Base-by-base conservation (phyloP, 1,140 invertebrate genomes). In the Papilio xuthus region DNA sequence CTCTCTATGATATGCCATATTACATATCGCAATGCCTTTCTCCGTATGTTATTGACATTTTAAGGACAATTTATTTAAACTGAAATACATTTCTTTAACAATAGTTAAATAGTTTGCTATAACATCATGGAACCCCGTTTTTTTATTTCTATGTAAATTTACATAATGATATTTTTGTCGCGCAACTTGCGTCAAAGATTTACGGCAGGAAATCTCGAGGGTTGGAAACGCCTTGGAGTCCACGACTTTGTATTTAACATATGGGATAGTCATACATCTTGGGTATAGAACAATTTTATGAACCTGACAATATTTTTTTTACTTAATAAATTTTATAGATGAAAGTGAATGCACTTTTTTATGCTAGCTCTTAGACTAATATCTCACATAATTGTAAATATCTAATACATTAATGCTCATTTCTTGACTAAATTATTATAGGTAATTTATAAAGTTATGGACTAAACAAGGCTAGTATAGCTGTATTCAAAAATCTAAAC, bases 81-180 rank as follows among this genome's bases (percentile, higher is more conserved):
- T 77, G 78, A 50, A 69, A 71, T 79, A 77, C 70, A 77, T 74
- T 82, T 78, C 77, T 81, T 56, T 81, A 13, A 23, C 10, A 23
- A 23, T 23, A 6, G 26, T 60, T 60, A 26, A 60, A 60, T 60
- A 23, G 53, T 56, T 26, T 60, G 23, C 23, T 60, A 23, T 12
- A 4, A 60, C 10, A 60, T 15, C 15, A 18, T 6, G 4, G 44
- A 47, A 18, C 44, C 15, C 18, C 0, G 74, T 78, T 80, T 89
- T 92, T 92, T 93, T 93, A 92, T 93, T 94, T 90, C 89, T 91
- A 90, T 89, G 87, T 85, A 89, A 93, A 94, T 94, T 93, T 92
- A 89, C 91, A 92, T 94, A 94, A 94, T 94, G 92, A 93, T 90
- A 93, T 93, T 93, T 93, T 94, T 93, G 89, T 90, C 89, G 90